These are phyloP conservation scores for Yasuhikotakia modesta DNA, from an alignment of 2,797 vertebrate species.

Conservation along the genomic window DNA sequence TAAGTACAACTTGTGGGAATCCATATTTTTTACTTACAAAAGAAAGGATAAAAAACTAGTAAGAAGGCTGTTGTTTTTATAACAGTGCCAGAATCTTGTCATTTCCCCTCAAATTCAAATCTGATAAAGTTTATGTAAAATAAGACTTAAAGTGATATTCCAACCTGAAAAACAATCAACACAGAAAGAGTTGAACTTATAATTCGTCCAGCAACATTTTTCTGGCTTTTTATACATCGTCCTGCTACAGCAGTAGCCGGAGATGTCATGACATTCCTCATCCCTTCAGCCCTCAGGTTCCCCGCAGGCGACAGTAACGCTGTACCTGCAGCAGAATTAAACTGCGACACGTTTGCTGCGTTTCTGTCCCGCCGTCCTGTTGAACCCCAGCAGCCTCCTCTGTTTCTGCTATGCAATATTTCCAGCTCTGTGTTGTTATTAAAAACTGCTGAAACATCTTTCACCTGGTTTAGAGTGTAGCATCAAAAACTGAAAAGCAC, in stretches of 20 bases:
- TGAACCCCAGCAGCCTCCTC: constrained; percentile 62
- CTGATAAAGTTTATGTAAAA: constrained; percentile 46
- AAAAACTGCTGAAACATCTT: constrained; percentile 60
- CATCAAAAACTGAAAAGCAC: constrained; percentile 62
- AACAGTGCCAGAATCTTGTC: constrained; percentile 30
- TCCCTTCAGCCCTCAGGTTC: constrained; percentile 60
- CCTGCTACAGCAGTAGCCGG: constrained; percentile 54
- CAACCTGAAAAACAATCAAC: constrained; percentile 37
- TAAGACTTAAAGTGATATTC: constrained; percentile 45
- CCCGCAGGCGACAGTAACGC: constrained; percentile 27
- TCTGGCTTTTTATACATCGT: constrained; percentile 56
- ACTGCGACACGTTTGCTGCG: constrained; percentile 33
- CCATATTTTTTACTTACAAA: constrained; percentile 57
- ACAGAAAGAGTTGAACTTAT: background rate
- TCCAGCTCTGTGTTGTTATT: constrained; percentile 59
- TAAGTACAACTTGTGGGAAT: constrained; percentile 73
- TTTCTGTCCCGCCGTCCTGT: constrained; percentile 22
- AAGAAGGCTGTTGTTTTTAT: constrained; percentile 47
- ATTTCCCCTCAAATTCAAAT: constrained; percentile 45
- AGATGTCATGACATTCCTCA: constrained; percentile 62
- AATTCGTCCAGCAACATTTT: constrained; percentile 29
- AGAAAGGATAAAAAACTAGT: constrained; percentile 20
- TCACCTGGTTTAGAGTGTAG: constrained; percentile 65
- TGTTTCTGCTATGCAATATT: constrained; percentile 84
- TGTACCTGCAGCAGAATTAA: constrained; percentile 25